A percentile compares a stretch with the other conserved stretches of the same genome.
Conservation (phyloP, 1,140 invertebrate genomes). For the Drosophila equinoxialis region DNA sequence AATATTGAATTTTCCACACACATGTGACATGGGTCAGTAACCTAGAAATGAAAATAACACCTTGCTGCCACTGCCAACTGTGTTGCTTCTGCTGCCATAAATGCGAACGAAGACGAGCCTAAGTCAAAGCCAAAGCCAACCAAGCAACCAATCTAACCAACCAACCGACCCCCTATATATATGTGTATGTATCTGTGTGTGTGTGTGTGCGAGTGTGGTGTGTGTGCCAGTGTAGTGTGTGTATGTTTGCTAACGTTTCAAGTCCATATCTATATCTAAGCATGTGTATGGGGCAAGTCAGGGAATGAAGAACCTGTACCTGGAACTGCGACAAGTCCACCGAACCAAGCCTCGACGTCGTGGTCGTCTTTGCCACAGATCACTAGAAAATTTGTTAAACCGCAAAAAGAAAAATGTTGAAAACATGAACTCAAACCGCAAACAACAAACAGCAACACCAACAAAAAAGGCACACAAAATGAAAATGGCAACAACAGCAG, state of each 20-base stretch:
- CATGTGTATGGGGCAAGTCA: slow-evolving; percentile 66
- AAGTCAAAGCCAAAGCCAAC: slow-evolving; percentile 43
- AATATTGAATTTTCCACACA: slow-evolving; percentile 81
- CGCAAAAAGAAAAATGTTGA: slow-evolving; percentile 74
- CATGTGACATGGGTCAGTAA: slow-evolving; percentile 81
- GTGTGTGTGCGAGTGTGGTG: slow-evolving; percentile 1
- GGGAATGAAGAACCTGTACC: slow-evolving; percentile 65
- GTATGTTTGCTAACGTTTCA: slow-evolving; percentile 67
- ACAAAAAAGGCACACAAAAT: slow-evolving; percentile 29
- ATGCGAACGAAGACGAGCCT: slow-evolving; percentile 59
- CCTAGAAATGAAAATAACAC: slow-evolving; percentile 81
- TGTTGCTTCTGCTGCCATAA: slow-evolving; percentile 61
- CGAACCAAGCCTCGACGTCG: slow-evolving; percentile 27
- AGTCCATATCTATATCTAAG: slow-evolving; percentile 77
- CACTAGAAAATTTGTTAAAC: slow-evolving; percentile 76
- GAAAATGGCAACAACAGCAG: slow-evolving; percentile 28
- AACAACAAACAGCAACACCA: slow-evolving; percentile 43
- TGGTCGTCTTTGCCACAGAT: slow-evolving; percentile 42
- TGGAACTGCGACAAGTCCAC: slow-evolving; percentile 42
- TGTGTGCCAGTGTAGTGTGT: slow-evolving; percentile 32
- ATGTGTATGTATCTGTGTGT: too few relatives aligned
- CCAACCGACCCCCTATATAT: slow-evolving; percentile 48
- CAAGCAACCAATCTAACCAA: slow-evolving; percentile 52
- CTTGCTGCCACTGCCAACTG: slow-evolving; percentile 51
- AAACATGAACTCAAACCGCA: slow-evolving; percentile 65